Conservation (phyloP, 2,113 vertebrate genomes). For the Sclerurus mexicanus region DNA sequence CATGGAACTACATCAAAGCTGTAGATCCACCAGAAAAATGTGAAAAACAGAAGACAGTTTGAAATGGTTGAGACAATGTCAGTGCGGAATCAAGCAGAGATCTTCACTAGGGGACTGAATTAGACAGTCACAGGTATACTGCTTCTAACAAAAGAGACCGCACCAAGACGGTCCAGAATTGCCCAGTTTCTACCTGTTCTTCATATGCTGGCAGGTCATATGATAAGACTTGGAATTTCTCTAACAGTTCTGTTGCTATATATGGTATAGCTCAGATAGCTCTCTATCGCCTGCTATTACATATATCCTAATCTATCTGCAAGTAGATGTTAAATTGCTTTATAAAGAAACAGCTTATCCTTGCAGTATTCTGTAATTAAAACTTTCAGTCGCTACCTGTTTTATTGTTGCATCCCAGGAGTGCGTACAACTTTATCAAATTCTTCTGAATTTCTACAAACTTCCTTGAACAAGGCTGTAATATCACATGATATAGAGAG, state of each 20-base stretch:
- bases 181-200: neutral
- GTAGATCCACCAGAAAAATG: neutral
- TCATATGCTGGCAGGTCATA: neutral
- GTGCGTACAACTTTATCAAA: neutral
- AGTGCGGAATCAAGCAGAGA: neutral
- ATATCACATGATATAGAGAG: neutral
- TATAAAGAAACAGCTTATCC: neutral
- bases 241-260: neutral
- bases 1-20: neutral
- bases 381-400: neutral
- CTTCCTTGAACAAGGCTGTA: neutral
- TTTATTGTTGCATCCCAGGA: neutral
- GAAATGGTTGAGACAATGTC: neutral
- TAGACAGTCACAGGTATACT: neutral
- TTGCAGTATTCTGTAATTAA: neutral
- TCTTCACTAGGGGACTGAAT: neutral
- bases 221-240: neutral
- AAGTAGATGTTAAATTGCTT: neutral
- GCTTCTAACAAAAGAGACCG: neutral
- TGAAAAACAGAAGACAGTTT: neutral
- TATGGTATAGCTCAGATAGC: neutral
- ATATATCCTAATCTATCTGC: neutral
- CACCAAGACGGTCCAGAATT: neutral
- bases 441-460: neutral
- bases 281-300: neutral